Evolutionary conservation across 2,113 vertebrate species (phyloP), one percentile per base, ranked within the genome.

Genomic region (Epinephelus fuscoguttatus): DNA sequence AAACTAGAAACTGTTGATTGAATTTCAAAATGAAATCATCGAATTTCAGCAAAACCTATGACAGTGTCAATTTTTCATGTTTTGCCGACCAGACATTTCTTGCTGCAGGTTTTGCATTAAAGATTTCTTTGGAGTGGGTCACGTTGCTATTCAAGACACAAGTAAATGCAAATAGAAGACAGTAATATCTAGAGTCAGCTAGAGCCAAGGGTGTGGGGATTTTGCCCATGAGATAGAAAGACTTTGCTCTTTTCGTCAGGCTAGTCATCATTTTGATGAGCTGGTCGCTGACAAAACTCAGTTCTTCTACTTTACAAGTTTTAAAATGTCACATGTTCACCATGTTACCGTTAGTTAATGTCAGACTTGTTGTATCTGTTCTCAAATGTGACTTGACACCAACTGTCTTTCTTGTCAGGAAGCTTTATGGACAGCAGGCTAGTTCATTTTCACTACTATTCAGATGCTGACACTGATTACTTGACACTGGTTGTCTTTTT

Each of bases 271-370:
- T 57, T 76, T 8, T 60, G 42, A 61, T 67, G 66, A 70, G 71
- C 81, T 90, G 64, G 60, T 93, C 82, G 82, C 70, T 75, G 45
- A 90, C 79, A 89, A 92, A 92, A 94, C 94, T 95, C 93, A 92
- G 93, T 95, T 94, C 93, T 94, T 95, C 94, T 94, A 91, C 94
- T 95, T 95, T 92, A 88, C 87, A 90, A 90, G 92, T 84, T 86
- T 27, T 23, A 5, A 21, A 45, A 56, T 13, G 12, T 13, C n/a
- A 27, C 27, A 27, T 27, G 5, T 56, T 56, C 53, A 13, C 12
- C 52, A 23, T 13, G 53, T 56, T 56, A 13, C 10, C 9, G 50
- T 21, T 7, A 37, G 5, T 7, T 37, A 37, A 37, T 37, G 33
- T 37, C 33, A 37, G 33, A 37, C 33, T 37, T 37, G 33, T 37